These are phyloP conservation scores for Cryptoblepharus egeriae DNA, from an alignment of 2,797 vertebrate species.

Conservation along the genomic window DNA sequence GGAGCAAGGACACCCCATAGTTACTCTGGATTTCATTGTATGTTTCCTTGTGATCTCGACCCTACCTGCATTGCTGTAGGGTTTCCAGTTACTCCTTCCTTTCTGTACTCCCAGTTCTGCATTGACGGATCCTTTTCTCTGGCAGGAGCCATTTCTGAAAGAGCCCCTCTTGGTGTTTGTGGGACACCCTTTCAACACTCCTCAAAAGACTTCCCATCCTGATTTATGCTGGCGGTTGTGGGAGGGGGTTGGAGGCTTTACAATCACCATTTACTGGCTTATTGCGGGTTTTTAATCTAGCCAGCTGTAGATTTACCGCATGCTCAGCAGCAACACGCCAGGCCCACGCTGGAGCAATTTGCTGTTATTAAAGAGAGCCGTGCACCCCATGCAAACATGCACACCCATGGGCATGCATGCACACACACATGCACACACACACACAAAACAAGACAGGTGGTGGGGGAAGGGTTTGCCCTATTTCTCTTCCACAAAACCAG, in stretches of 20 bases:
- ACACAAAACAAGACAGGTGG: too few relatives aligned
- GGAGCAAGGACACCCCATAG: too few relatives aligned
- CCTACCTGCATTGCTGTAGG: not conserved
- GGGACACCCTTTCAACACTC: not conserved
- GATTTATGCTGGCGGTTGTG: constrained; percentile 20
- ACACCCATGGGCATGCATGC: too few relatives aligned
- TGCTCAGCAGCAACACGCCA: not conserved
- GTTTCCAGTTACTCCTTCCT: not conserved
- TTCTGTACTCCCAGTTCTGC: not conserved
- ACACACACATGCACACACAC: too few relatives aligned
- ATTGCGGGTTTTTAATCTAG: constrained; percentile 51
- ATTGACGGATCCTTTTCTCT: too few relatives aligned
- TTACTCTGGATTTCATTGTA: too few relatives aligned
- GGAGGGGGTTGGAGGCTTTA: constrained; percentile 14
- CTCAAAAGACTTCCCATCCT: not conserved
- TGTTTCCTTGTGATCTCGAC: not conserved
- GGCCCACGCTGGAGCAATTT: not conserved
- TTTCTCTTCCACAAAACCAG: too few relatives aligned
- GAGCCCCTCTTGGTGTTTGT: too few relatives aligned
- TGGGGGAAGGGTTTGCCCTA: too few relatives aligned
- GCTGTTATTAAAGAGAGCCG: not conserved
- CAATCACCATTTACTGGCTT: constrained; percentile 18
- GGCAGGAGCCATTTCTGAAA: not conserved
- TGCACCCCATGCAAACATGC: too few relatives aligned
- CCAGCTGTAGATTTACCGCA: constrained; percentile 30